A percentile compares a stretch with the other conserved stretches of the same genome.
Conservation (phyloP, 1,140 invertebrate genomes). For the Palaemon carinicauda region DNA sequence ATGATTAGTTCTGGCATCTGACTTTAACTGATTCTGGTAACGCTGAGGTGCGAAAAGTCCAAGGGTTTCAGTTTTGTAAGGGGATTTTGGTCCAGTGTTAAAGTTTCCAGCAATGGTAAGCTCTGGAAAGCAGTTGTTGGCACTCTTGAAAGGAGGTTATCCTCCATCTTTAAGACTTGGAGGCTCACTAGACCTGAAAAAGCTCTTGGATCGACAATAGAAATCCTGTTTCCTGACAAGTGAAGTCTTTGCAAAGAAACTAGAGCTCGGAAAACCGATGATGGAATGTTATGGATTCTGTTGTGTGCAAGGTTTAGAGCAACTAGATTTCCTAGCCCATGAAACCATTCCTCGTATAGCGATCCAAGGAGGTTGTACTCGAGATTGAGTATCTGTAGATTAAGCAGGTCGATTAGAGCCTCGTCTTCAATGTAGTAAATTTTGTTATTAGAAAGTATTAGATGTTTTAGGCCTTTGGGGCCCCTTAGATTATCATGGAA, state of each 20-base stretch:
- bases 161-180: slow-evolving; percentile 57
- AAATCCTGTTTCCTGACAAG: slow-evolving; percentile 61
- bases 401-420: slow-evolving; percentile 56
- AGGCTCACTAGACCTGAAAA: slow-evolving; percentile 61
- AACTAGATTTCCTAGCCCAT: slow-evolving; percentile 53
- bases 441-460: slow-evolving; percentile 61
- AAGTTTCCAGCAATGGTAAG: slow-evolving; percentile 53
- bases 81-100: slow-evolving; percentile 61
- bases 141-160: slow-evolving; percentile 60
- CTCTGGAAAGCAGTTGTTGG: slow-evolving; percentile 60
- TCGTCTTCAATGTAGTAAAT: slow-evolving; percentile 60
- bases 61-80: slow-evolving; percentile 61
- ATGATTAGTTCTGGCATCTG: slow-evolving; percentile 64
- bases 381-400: slow-evolving; percentile 59
- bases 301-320: slow-evolving; percentile 61
- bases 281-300: slow-evolving; percentile 61
- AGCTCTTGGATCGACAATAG: slow-evolving; percentile 59
- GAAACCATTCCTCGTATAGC: slow-evolving; percentile 62
- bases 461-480: slow-evolving; percentile 60
- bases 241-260: slow-evolving; percentile 52
- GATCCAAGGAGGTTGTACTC: slow-evolving; percentile 61
- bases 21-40: slow-evolving; percentile 63
- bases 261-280: slow-evolving; percentile 61
- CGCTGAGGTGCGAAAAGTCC: slow-evolving; percentile 63
- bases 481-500: slow-evolving; percentile 60